Evolutionary conservation across 2,888 invertebrate genomes (phyloP).

Genomic region (Gonocerus acuteangulatus): DNA sequence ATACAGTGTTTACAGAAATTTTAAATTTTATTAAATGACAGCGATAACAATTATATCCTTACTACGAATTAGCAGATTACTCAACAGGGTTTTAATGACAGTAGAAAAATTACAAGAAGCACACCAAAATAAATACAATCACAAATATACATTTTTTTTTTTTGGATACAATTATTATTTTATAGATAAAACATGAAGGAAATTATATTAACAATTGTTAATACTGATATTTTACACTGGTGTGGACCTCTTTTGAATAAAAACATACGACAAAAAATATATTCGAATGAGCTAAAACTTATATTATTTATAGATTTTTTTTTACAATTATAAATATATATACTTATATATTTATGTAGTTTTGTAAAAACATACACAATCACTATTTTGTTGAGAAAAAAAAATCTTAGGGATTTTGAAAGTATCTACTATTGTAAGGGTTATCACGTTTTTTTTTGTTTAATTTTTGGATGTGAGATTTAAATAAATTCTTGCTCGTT

Average conservation of each 20-base stretch:
- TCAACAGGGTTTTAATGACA: background rate
- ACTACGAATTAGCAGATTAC: constrained; percentile 2
- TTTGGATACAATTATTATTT: background rate
- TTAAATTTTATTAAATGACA: background rate
- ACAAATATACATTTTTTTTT: background rate
- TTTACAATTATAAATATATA: constrained; percentile 24
- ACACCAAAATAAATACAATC: constrained; percentile 1
- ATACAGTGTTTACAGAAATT: background rate
- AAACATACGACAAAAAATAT: constrained; percentile 18
- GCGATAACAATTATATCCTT: constrained; percentile 7
- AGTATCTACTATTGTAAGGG: constrained; percentile 8
- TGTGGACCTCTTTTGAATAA: background rate
- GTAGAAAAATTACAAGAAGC: constrained; percentile 1
- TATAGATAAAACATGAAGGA: background rate
- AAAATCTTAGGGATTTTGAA: background rate
- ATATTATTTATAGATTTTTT: constrained; percentile 17
- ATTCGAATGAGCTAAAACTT: constrained; percentile 12
- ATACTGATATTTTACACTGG: constrained; percentile 10
- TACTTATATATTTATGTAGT: constrained; percentile 3
- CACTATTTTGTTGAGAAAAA: constrained; percentile 7
- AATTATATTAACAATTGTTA: background rate
- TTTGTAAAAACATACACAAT: constrained; percentile 6
- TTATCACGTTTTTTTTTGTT: constrained; percentile 18
- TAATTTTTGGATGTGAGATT: background rate
- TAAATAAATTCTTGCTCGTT: constrained; percentile 12